Conservation (phyloP, 2,113 vertebrate species). For the Dipodomys merriami region DNA sequence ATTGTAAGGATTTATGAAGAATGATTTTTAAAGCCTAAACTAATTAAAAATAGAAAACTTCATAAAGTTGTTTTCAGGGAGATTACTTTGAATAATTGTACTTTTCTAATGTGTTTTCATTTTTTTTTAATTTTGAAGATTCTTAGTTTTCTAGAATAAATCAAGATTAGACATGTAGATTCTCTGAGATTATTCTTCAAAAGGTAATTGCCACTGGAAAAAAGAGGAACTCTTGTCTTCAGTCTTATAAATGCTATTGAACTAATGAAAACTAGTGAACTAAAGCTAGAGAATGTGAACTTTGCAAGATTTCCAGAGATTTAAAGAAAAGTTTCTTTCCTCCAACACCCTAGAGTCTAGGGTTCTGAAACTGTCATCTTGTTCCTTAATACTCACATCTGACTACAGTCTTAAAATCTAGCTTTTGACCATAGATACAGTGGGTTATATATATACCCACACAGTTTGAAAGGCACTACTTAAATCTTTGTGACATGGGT, state of each 20-base stretch:
- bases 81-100: neutral
- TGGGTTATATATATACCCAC: neutral
- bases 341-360: neutral
- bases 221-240: neutral
- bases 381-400: neutral
- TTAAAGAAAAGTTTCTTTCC: neutral
- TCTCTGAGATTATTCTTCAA: neutral
- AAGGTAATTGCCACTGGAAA: neutral
- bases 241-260: constrained; percentile 8
- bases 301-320: neutral
- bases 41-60: too few species aligned
- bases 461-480: neutral
- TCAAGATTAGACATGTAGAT: neutral
- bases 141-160: neutral
- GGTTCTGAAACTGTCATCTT: too few species aligned
- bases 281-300: neutral
- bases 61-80: neutral
- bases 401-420: neutral
- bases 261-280: neutral
- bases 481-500: neutral
- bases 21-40: neutral
- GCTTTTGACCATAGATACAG: neutral
- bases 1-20: constrained; percentile 24
- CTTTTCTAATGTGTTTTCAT: neutral
- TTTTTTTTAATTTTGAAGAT: neutral